phyloP scores from a whole-genome alignment of 2,888 invertebrate species.

The Parnassius smintheus region DNA sequence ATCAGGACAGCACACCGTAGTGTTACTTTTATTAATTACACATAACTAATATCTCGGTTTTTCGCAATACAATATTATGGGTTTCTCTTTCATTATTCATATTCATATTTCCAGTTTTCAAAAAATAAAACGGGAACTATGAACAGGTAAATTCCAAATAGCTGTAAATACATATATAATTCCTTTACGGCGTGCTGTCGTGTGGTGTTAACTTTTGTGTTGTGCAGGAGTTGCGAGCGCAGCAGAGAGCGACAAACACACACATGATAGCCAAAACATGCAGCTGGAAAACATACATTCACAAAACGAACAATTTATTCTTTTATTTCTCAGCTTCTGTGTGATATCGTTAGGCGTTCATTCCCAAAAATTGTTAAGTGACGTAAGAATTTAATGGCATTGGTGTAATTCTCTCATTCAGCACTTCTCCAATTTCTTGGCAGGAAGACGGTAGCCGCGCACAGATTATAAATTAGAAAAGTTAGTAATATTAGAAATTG shows the following conservation, averaged over 20 bases:
- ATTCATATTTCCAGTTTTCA: neutral
- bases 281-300: conserved; percentile 65
- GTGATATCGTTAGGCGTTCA: conserved; percentile 70
- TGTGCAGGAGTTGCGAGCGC: conserved; percentile 31
- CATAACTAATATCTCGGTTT: neutral
- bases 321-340: conserved; percentile 58
- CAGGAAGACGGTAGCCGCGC: conserved; percentile 79
- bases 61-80: no score
- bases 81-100: neutral
- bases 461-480: conserved; percentile 43
- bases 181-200: conserved; percentile 10
- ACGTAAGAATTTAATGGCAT: conserved; percentile 58
- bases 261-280: conserved; percentile 72
- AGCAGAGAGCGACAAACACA: conserved; percentile 66
- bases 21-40: neutral
- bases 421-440: conserved; percentile 55
- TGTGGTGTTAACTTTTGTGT: conserved; percentile 18
- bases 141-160: neutral
- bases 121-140: neutral
- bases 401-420: conserved; percentile 46
- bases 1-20: conserved; percentile 11
- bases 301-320: conserved; percentile 46
- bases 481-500: conserved; percentile 40
- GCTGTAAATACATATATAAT: neutral
- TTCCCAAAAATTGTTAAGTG: conserved; percentile 66